Base-by-base conservation (phyloP, 2,888 invertebrate genomes). In the Microplitis deprimator region DNA sequence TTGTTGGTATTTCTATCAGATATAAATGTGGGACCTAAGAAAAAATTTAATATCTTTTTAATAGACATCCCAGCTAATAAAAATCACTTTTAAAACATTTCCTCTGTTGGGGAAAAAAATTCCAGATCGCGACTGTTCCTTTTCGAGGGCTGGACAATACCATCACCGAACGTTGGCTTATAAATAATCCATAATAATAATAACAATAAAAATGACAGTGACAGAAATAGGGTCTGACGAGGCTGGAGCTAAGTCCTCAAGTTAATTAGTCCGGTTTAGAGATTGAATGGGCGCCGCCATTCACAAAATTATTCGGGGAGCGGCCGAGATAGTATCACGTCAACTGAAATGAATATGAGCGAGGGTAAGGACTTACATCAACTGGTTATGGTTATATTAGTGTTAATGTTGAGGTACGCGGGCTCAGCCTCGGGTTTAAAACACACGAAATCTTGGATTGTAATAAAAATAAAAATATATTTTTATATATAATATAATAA, bases 181-280 rank as follows among this genome's bases (percentile, higher is more conserved):
- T 29, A 38, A 65, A 65, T 69, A 75, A 68, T 41, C 39, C 50
- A 13, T 20, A 29, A 62, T 50, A 78, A 75, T 80, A 77, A 81
- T 81, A 80, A 77, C 75, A 71, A 77, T 77, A 79, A 78, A 77
- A 78, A 70, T 75, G 74, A 79, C 39, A 39, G 39, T 50, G 60
- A 70, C 1, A 60, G 59, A 70, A 59, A 60, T 13, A 70, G 50
- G n/a, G 16, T 41, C 68, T 68, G 68, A 68, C 68, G 16, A 41
- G 50, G 70, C 29, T 50, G 50, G 59, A 70, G 67, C 50, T 50
- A 60, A 68, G 67, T 76, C 88, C 82, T 82, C 77, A 81, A 83
- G 85, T 87, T 84, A 87, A 85, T 86, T 86, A 83, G 83, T 83
- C 81, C 77, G 81, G 84, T 83, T 81, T 77, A 62, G 70, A 62